phyloP scores from a whole-genome alignment of 1,140 invertebrate species.

The Orchesella cincta region DNA sequence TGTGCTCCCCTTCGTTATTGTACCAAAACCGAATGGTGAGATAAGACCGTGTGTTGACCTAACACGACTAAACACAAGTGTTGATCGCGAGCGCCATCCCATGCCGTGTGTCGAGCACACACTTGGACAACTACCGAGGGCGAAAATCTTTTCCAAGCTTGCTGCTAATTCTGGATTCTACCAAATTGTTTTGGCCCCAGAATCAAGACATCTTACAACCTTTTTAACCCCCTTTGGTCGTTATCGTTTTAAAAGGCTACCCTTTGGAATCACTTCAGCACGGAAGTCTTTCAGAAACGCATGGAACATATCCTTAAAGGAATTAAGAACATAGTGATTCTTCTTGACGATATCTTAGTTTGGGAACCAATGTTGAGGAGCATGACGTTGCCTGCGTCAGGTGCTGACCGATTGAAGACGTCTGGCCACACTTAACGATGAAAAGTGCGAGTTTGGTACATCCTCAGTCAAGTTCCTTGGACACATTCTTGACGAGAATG shows the following conservation, averaged over 20 bases:
- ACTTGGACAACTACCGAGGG: slow-evolving; percentile 24
- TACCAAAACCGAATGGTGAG: slow-evolving; percentile 54
- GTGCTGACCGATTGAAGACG: slow-evolving; percentile 43
- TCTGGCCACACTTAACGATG: slow-evolving; percentile 36
- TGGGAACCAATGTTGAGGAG: slow-evolving; percentile 32
- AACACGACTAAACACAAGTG: slow-evolving; percentile 29
- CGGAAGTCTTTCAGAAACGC: slow-evolving; percentile 50
- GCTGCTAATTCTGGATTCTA: slow-evolving; percentile 56
- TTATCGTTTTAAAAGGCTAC: slow-evolving; percentile 52
- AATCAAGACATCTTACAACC: slow-evolving; percentile 52
- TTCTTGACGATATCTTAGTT: slow-evolving; percentile 54
- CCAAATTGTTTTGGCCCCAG: slow-evolving; percentile 54
- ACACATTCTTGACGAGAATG: slow-evolving; percentile 54
- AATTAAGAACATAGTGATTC: slow-evolving; percentile 43
- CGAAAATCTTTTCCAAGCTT: slow-evolving; percentile 53
- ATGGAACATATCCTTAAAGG: slow-evolving; percentile 48
- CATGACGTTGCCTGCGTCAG: slow-evolving; percentile 50
- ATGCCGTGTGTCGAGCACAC: slow-evolving; percentile 37
- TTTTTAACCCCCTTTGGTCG: slow-evolving; percentile 54
- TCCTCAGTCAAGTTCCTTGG: slow-evolving; percentile 55
- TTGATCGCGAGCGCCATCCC: slow-evolving; percentile 32
- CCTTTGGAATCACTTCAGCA: slow-evolving; percentile 52
- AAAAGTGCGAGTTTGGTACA: slow-evolving; percentile 55
- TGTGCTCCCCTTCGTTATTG: slow-evolving; percentile 54
- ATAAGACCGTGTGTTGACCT: slow-evolving; percentile 42